phyloP scores from a whole-genome alignment of 37 sponge, comb jelly and placozoan genomes.

The Ianthella basta region DNA sequence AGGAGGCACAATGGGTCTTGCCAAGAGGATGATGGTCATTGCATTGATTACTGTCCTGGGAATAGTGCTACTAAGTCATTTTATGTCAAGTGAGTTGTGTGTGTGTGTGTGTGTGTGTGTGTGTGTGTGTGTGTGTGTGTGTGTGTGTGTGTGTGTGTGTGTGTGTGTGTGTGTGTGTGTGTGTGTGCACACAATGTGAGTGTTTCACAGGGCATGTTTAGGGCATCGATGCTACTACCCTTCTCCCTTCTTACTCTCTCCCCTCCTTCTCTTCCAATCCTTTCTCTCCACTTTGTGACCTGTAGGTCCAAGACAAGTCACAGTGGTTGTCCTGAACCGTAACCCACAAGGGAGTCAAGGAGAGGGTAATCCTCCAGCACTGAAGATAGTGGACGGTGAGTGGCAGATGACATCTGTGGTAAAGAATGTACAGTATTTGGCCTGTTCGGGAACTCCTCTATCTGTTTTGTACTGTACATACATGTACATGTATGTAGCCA shows the following conservation, averaged over 20 bases:
- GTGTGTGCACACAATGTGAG: background rate
- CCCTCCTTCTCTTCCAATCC: background rate
- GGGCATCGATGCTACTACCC: background rate
- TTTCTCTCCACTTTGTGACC: background rate
- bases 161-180: conserved; percentile 17
- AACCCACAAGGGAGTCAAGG: background rate
- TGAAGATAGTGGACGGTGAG: too few species aligned
- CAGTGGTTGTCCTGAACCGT: background rate
- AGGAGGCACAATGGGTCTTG: background rate
- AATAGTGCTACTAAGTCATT: background rate
- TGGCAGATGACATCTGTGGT: too few species aligned
- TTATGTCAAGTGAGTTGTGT: conserved; percentile 20
- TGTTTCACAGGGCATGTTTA: background rate
- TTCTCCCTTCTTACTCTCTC: background rate
- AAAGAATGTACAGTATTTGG: too few species aligned
- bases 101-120: conserved; percentile 23
- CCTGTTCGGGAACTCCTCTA: too few species aligned
- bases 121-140: conserved; percentile 18
- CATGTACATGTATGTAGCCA: too few species aligned
- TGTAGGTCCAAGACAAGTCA: background rate
- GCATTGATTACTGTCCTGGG: conserved; percentile 11
- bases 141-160: conserved; percentile 21
- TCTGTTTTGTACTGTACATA: too few species aligned
- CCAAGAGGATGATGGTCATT: background rate
- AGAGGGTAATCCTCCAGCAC: too few species aligned